Conservation (phyloP, 2,113 vertebrate species). For the Corythornis cristatus region DNA sequence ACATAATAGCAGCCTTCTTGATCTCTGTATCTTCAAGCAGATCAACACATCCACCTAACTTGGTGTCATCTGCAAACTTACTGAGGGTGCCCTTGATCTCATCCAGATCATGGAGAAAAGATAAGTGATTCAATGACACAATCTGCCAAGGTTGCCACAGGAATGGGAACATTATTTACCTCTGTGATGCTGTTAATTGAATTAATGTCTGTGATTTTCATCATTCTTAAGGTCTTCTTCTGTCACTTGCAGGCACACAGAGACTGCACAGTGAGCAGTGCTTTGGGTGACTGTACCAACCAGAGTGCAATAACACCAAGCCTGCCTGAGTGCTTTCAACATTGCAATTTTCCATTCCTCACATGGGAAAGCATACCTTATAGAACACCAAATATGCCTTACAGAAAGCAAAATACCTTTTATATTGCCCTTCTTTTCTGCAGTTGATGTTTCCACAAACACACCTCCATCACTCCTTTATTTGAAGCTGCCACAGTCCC, state of each 20-base stretch:
- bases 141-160: background rate
- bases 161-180: background rate
- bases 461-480: conserved; percentile 33
- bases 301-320: background rate
- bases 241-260: background rate
- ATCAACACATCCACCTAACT: background rate
- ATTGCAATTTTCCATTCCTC: conserved; percentile 30
- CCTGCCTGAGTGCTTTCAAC: background rate
- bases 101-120: background rate
- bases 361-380: conserved; percentile 25
- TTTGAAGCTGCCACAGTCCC: conserved; percentile 32
- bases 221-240: background rate
- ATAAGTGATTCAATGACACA: background rate
- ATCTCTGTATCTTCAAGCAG: background rate
- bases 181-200: background rate
- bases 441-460: conserved; percentile 58
- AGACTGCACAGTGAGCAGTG: background rate
- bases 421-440: conserved; percentile 40
- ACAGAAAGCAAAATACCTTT: conserved; percentile 42
- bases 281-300: background rate
- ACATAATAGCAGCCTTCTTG: background rate
- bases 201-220: background rate
- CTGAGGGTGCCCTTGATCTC: background rate
- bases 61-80: background rate
- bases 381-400: conserved; percentile 31